Conservation (phyloP, 2,113 vertebrate species). For the Serilophus lunatus region DNA sequence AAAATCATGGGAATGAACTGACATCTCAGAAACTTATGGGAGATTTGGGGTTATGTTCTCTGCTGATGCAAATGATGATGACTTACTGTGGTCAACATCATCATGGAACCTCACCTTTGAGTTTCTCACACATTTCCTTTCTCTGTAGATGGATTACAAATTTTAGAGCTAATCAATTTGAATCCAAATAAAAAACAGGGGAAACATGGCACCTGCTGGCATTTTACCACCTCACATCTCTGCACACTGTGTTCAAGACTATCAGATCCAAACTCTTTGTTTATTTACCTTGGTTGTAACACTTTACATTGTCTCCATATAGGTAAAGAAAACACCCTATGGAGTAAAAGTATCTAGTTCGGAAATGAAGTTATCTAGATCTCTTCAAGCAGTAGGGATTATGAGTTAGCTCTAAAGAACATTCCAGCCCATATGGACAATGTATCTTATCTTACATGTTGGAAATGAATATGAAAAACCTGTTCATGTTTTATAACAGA, state of each 20-base stretch:
- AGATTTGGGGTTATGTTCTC: not conserved
- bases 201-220: not conserved
- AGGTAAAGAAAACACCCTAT: not conserved
- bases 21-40: not conserved
- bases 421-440: not conserved
- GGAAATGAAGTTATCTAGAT: not conserved
- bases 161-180: not conserved
- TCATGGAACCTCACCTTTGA: not conserved
- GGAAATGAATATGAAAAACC: not conserved
- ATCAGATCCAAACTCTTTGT: not conserved
- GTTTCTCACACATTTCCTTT: not conserved
- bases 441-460: not conserved
- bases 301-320: not conserved
- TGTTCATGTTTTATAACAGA: not conserved
- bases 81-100: not conserved
- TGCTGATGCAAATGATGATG: not conserved
- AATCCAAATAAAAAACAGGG: not conserved
- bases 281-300: not conserved
- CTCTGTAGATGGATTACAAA: not conserved
- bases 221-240: not conserved
- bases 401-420: not conserved
- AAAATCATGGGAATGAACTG: not conserved
- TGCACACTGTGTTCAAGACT: not conserved
- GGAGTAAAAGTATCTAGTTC: not conserved
- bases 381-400: not conserved